A percentile compares a stretch with the other conserved stretches of the same genome.
phyloP scores from a whole-genome alignment of 2,888 invertebrate genomes.

The Oscheius sp. region DNA sequence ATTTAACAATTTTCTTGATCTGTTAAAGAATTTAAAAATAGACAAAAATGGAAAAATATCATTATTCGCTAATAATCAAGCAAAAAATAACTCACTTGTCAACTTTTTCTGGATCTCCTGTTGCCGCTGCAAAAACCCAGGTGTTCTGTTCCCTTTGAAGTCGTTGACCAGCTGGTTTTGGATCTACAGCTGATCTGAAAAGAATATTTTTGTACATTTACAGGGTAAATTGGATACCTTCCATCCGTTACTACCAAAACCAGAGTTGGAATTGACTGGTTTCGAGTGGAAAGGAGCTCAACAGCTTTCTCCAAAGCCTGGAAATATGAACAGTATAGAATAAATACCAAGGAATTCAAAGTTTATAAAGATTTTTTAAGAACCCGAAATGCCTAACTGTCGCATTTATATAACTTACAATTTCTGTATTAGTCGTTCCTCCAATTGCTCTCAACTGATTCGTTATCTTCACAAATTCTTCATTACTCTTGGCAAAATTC shows the following conservation, averaged over 20 bases:
- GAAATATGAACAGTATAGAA: conserved; percentile 17
- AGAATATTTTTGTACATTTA: background rate
- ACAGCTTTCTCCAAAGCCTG: conserved; percentile 62
- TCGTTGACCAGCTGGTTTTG: conserved; percentile 34
- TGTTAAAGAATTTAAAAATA: background rate
- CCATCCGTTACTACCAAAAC: conserved; percentile 68
- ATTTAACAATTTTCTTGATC: background rate
- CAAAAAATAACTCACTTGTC: conserved; percentile 37
- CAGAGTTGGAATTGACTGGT: conserved; percentile 62
- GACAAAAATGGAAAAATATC: background rate
- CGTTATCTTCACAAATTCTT: conserved; percentile 58
- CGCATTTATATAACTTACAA: conserved; percentile 39
- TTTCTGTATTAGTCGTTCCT: conserved; percentile 65
- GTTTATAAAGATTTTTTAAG: background rate
- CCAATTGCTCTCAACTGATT: conserved; percentile 61
- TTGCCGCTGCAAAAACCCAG: conserved; percentile 67
- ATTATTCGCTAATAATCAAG: background rate
- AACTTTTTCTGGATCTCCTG: conserved; percentile 63
- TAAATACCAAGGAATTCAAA: background rate
- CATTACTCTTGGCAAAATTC: conserved; percentile 67
- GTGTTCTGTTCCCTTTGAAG: conserved; percentile 55
- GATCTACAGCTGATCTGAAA: conserved; percentile 58
- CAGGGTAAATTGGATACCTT: conserved; percentile 32
- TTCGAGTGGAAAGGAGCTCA: conserved; percentile 61
- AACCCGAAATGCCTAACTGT: background rate